Percentiles rank a stretch among this genome's conserved stretches.
Evolutionary conservation across 2,888 invertebrate genomes (phyloP).

Genomic region (Chrysolina americana): DNA sequence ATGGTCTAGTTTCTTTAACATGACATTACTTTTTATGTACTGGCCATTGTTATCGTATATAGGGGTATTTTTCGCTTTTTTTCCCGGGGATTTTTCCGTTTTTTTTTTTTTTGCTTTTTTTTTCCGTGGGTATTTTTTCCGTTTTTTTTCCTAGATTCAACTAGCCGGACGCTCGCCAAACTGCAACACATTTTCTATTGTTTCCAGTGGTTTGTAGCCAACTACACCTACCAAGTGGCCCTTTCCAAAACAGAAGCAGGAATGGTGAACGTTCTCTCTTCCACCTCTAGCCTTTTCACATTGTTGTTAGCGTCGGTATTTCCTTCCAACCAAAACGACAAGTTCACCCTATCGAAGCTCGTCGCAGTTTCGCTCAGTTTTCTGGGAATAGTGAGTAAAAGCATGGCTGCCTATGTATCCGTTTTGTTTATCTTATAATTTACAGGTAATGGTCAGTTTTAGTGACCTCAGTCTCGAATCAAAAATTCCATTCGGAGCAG

Average conservation of each 20-base stretch:
- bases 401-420: neutral
- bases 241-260: constrained; percentile 87
- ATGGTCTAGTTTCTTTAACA: no score
- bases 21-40: no score
- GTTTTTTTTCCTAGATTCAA: no score
- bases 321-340: constrained; percentile 86
- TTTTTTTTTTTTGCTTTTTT: no score
- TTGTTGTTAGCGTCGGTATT: constrained; percentile 89
- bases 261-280: constrained; percentile 90
- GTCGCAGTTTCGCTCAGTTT: constrained; percentile 85
- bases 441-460: constrained; percentile 83
- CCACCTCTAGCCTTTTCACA: constrained; percentile 91
- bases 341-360: constrained; percentile 88
- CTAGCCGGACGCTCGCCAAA: neutral
- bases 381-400: constrained; percentile 79
- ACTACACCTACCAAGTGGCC: constrained; percentile 93
- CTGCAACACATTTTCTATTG: neutral
- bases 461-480: constrained; percentile 80
- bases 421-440: constrained; percentile 39
- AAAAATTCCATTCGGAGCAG: constrained; percentile 81
- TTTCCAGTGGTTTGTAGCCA: constrained; percentile 94
- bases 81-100: no score
- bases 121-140: no score
- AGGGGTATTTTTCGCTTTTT: no score
- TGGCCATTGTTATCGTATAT: no score